Percentiles rank a stretch among this genome's conserved stretches.
Conservation (phyloP, 2,797 vertebrate genomes). For the Ceryle rudis region DNA sequence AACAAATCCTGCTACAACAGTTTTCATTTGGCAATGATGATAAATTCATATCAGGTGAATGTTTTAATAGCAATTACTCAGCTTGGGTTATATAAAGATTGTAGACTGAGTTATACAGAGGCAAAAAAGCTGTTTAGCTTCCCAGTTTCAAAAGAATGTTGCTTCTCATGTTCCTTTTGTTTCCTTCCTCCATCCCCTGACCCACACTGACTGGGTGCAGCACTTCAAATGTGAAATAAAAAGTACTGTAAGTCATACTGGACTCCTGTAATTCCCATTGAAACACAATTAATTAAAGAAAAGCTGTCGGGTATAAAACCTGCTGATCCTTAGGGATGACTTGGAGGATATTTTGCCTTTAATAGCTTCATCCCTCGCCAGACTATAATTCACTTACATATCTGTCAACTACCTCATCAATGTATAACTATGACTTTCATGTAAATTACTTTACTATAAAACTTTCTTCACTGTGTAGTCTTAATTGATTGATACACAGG, state of each 20-base stretch:
- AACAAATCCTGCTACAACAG: not conserved
- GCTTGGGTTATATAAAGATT: not conserved
- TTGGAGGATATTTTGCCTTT: conserved; percentile 60
- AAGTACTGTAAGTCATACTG: not conserved
- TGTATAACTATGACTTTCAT: conserved; percentile 40
- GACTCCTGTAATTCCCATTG: conserved; percentile 26
- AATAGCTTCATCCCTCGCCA: conserved; percentile 48
- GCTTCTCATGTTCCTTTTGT: not conserved
- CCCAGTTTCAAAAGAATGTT: not conserved
- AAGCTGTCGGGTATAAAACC: conserved; percentile 52
- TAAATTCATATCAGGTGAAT: not conserved
- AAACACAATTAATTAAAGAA: conserved; percentile 44
- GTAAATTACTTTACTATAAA: conserved; percentile 30
- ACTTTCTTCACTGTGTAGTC: conserved; percentile 4
- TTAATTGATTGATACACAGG: conserved; percentile 20
- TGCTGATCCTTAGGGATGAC: conserved; percentile 57
- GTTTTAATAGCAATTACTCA: not conserved
- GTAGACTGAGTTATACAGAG: not conserved
- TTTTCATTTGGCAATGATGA: not conserved
- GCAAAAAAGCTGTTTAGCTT: not conserved
- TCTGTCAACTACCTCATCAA: conserved; percentile 65
- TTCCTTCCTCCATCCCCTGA: not conserved
- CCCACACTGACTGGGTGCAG: not conserved
- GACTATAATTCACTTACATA: conserved; percentile 56
- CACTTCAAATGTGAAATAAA: conserved; percentile 42